These are phyloP conservation scores for Cinclus cinclus DNA, from an alignment of 2,113 vertebrate species.

Conservation along the genomic window DNA sequence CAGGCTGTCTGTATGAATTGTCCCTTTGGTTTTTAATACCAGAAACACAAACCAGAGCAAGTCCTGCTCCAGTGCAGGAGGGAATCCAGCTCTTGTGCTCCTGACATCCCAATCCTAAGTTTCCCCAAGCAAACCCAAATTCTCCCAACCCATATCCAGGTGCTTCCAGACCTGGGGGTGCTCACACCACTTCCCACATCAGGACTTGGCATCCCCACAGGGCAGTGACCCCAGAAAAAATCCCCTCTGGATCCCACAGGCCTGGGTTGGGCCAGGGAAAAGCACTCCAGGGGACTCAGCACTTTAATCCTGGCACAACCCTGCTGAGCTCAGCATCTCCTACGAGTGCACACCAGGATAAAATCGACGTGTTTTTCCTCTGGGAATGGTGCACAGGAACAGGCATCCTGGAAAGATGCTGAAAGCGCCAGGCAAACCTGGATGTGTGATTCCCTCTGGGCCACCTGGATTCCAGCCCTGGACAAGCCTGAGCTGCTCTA, in stretches of 20 bases:
- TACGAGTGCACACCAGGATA: accelerated
- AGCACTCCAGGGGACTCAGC: background rate
- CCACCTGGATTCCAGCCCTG: background rate
- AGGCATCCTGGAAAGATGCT: background rate
- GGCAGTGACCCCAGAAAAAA: background rate
- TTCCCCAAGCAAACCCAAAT: background rate
- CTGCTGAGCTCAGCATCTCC: background rate
- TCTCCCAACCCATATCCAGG: accelerated
- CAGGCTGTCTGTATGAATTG: background rate
- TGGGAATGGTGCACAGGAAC: accelerated
- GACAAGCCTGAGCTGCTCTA: background rate
- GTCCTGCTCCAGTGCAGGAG: background rate
- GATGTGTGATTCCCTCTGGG: accelerated
- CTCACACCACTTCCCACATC: background rate
- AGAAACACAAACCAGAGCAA: background rate
- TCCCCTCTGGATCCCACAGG: background rate
- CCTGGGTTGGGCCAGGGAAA: background rate
- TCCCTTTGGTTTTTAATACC: background rate
- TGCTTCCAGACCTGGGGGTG: background rate
- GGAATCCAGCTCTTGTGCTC: accelerated
- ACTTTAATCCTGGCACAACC: background rate
- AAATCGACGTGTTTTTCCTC: accelerated
- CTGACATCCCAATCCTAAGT: background rate
- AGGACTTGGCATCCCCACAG: background rate
- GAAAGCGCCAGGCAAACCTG: accelerated